Conservation (phyloP, 2,888 invertebrate species). For the Apodemia hepburni region DNA sequence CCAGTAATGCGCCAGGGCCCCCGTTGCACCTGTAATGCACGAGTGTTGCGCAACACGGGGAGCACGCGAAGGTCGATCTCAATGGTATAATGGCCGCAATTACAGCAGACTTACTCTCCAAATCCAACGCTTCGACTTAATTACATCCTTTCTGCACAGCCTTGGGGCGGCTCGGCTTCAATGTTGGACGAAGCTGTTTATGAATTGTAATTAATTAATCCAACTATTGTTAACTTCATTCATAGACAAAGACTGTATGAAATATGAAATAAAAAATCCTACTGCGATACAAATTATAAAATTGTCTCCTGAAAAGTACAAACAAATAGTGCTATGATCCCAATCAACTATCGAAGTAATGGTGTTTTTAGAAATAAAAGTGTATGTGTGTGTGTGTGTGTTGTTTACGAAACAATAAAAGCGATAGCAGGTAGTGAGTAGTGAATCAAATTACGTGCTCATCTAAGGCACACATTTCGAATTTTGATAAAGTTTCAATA, state of each 20-base stretch:
- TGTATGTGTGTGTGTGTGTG: no score
- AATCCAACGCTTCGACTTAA: conserved; percentile 32
- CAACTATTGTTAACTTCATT: background rate
- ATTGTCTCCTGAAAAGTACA: no score
- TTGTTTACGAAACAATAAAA: no score
- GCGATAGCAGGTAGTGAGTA: no score
- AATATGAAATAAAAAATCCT: background rate
- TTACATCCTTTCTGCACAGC: conserved; percentile 35
- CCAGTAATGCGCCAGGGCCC: no score
- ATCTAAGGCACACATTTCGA: no score
- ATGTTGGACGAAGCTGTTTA: background rate
- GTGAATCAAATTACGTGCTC: no score
- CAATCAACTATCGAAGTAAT: no score
- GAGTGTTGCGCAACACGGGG: conserved; percentile 33
- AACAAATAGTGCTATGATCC: no score
- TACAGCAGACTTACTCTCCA: conserved; percentile 36
- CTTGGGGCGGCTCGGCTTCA: conserved; percentile 19
- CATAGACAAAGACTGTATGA: background rate
- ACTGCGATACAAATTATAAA: no score
- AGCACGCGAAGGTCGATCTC: conserved; percentile 39
- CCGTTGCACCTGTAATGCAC: conserved; percentile 24
- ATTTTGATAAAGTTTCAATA: no score
- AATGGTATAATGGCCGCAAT: conserved; percentile 34
- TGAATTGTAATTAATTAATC: background rate
- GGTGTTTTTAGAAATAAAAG: no score